phyloP scores from a whole-genome alignment of 1,140 invertebrate species.

The Hyposmocoma kahamanoa region DNA sequence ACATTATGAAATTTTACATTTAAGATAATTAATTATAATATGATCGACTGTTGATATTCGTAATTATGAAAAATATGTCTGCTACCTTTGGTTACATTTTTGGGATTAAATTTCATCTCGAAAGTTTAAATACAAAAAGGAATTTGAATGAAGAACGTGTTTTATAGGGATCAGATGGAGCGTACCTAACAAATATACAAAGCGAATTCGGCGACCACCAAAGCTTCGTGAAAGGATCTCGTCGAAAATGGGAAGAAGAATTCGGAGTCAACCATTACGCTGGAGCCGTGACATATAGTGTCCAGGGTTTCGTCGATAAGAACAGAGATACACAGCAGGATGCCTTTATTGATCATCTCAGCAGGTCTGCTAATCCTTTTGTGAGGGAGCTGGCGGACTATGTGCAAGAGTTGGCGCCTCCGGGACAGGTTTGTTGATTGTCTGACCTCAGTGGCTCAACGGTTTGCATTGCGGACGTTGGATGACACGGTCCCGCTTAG shows the following conservation, averaged over 20 bases:
- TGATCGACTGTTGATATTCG: too few species aligned
- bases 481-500: too few species aligned
- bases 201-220: conserved; percentile 90
- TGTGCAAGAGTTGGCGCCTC: conserved; percentile 53
- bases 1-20: too few species aligned
- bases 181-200: conserved; percentile 93
- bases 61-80: too few species aligned
- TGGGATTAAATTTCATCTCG: too few species aligned
- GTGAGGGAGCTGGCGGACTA: conserved; percentile 88
- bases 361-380: conserved; percentile 88
- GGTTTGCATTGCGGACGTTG: too few species aligned
- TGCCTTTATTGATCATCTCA: conserved; percentile 95
- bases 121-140: too few species aligned
- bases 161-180: conserved; percentile 85
- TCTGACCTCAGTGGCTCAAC: too few species aligned
- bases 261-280: conserved; percentile 97
- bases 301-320: conserved; percentile 97
- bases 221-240: conserved; percentile 91
- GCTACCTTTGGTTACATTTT: too few species aligned
- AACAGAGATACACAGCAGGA: conserved; percentile 97
- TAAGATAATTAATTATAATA: too few species aligned
- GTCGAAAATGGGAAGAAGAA: conserved; percentile 92
- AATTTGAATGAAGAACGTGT: too few species aligned
- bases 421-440: conserved; percentile 38
- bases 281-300: conserved; percentile 92